Evolutionary conservation across 2,113 vertebrate species (phyloP).

Genomic region (Syrrhaptes paradoxus): DNA sequence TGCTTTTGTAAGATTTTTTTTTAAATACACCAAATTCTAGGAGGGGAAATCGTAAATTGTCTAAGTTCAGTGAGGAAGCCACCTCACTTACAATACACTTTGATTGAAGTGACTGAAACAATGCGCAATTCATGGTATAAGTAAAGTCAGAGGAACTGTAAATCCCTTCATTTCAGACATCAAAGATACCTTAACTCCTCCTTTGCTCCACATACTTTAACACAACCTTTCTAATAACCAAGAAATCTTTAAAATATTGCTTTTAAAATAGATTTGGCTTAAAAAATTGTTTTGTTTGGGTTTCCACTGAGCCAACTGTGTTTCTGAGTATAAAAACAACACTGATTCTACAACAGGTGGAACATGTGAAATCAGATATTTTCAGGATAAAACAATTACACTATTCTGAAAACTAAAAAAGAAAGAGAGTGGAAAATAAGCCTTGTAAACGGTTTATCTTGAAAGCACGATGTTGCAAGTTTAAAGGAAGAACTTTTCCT

Average conservation of each 20-base stretch:
- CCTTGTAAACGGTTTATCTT: neutral
- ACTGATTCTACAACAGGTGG: neutral
- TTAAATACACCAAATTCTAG: neutral
- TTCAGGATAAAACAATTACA: neutral
- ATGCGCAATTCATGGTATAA: neutral
- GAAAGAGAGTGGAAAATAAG: neutral
- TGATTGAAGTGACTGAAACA: neutral
- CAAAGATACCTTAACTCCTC: neutral
- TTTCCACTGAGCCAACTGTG: neutral
- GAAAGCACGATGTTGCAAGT: neutral
- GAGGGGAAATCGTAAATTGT: neutral
- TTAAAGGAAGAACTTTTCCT: slow-evolving; percentile 44
- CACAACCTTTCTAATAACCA: neutral
- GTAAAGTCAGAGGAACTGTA: slow-evolving; percentile 5
- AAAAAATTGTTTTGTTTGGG: neutral
- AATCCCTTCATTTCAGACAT: neutral
- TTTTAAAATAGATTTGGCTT: neutral
- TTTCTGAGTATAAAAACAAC: neutral
- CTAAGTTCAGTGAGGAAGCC: neutral
- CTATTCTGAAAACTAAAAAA: neutral
- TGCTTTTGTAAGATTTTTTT: neutral
- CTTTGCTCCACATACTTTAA: neutral
- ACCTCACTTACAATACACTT: neutral
- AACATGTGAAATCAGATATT: neutral
- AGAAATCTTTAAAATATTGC: neutral